Evolutionary conservation across 2,113 vertebrate genomes (phyloP), one percentile per base, ranked within the genome.

Genomic region (Cololabis saira): DNA sequence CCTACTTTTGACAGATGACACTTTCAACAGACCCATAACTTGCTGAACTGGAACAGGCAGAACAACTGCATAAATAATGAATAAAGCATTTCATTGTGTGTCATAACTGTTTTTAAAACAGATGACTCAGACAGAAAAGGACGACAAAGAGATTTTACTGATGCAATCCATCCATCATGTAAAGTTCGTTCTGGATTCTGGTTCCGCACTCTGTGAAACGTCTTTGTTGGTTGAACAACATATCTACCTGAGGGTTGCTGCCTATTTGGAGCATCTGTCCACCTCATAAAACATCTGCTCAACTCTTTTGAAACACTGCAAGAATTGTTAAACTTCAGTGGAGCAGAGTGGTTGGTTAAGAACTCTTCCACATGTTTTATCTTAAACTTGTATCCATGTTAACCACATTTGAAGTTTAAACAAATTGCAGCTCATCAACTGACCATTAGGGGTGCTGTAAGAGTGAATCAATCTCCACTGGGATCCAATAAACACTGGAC

Each of bases 11-110:
- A 90, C 82, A 88, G 78, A 82, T 76, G 55, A 67, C 54, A 74
- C 64, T 81, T 86, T 89, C 75, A 85, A 88, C 77, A 85, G 76
- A 33, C 75, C 71, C 43, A 66, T 85, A 84, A 89, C 62, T 51
- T 57, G 65, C 70, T 67, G 65, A 70, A 58, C 45, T 21, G 60
- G 76, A 48, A 49, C 56, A 43, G 63, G 53, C 66, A 57, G 53
- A 74, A 64, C 65, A 73, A 53, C 67, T 71, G 67, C 72, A 77
- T 66, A 30, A 69, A 69, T 60, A 69, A 85, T 72, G 43, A 83
- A 90, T 83, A 74, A 79, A 81, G 69, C 60, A 5, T 18, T 63
- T 81, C 24, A 62, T 66, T 77, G 77, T 61, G n/a, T 55, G 71
- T 74, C 57, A 65, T 21, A 22, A 73, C 50, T 66, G 59, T 59